Conservation (phyloP, 1,140 invertebrate species). For the Leptinotarsa undecemlineata region DNA sequence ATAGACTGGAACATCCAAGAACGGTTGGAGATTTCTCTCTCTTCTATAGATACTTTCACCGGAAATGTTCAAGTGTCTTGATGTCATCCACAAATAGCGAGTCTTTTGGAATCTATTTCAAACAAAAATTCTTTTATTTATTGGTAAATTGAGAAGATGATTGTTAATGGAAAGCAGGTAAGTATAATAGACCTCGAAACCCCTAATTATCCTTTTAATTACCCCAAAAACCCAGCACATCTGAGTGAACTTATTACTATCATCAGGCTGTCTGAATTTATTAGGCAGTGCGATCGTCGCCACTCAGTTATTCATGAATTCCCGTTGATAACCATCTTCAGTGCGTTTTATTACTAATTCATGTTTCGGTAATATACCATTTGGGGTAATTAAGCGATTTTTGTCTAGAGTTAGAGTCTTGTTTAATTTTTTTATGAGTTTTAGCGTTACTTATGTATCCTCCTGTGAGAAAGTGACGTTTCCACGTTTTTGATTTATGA, state of each 20-base stretch:
- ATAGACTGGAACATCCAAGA: no score
- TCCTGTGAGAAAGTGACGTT: conserved; percentile 4
- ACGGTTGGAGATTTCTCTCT: no score
- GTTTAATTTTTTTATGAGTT: neutral
- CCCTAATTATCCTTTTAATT: neutral
- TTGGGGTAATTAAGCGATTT: conserved; percentile 3
- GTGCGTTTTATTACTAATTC: conserved; percentile 8
- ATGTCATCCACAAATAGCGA: no score
- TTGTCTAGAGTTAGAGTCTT: neutral
- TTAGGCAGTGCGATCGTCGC: neutral
- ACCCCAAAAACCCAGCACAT: neutral
- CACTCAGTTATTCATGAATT: neutral
- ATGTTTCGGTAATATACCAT: conserved; percentile 3
- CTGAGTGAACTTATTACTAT: conserved; percentile 3
- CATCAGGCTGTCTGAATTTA: conserved; percentile 1
- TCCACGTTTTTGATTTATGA: conserved; percentile 6
- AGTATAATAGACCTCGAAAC: neutral
- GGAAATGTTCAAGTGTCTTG: no score
- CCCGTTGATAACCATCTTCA: neutral
- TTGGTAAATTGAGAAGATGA: no score
- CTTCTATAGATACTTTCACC: no score
- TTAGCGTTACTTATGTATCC: conserved; percentile 1
- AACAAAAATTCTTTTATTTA: no score
- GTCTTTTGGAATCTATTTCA: no score
- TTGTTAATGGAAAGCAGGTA: no score